These are phyloP conservation scores for Oligia fasciuncula DNA, from an alignment of 2,888 invertebrate genomes.

Conservation along the genomic window DNA sequence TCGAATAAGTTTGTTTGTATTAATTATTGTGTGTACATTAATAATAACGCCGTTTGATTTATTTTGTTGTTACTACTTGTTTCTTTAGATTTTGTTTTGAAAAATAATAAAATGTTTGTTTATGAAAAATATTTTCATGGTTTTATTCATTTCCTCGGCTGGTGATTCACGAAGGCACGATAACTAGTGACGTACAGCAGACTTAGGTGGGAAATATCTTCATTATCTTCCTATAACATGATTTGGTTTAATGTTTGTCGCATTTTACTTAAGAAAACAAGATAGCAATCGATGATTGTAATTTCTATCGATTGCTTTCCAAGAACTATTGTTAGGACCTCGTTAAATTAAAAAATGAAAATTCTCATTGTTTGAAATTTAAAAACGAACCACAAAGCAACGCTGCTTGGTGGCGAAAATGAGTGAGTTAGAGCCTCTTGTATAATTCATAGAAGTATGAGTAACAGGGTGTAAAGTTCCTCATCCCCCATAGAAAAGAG, in stretches of 20 bases:
- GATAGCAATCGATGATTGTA: neutral
- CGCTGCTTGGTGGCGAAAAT: no score
- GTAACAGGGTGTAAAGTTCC: no score
- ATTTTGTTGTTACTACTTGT: slow-evolving; percentile 68
- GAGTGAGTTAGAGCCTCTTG: no score
- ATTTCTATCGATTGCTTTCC: neutral
- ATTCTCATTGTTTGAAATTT: no score
- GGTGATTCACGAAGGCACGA: neutral
- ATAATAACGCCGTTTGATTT: slow-evolving; percentile 62
- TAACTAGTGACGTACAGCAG: neutral
- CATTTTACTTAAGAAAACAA: neutral
- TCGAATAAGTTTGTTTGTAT: slow-evolving; percentile 51
- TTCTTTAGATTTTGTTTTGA: slow-evolving; percentile 65
- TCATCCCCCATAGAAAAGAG: no score
- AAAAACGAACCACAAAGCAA: no score
- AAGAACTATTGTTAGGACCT: neutral
- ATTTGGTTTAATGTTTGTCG: neutral
- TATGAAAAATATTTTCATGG: slow-evolving; percentile 32
- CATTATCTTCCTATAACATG: neutral
- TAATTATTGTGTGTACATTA: slow-evolving; percentile 61
- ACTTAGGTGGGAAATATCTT: neutral
- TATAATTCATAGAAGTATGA: no score
- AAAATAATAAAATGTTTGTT: slow-evolving; percentile 69
- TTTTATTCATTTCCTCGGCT: slow-evolving; percentile 1
- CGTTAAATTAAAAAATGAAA: neutral